A percentile compares a stretch with the other conserved stretches of the same genome.
Conservation (phyloP, 1,140 invertebrate species). For the Pseudachorutes palmiensis region DNA sequence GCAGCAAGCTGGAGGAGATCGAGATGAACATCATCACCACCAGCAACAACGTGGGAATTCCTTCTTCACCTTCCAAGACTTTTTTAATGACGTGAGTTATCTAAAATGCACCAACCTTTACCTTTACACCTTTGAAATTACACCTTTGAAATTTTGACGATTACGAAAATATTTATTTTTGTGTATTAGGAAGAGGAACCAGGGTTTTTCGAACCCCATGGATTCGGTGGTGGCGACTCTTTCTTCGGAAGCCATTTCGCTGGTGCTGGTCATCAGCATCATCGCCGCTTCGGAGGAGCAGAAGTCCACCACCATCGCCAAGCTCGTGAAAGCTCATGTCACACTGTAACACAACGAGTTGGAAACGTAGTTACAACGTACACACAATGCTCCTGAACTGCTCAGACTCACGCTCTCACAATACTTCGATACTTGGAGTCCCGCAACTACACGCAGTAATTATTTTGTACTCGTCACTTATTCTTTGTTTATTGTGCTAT, state of each 20-base stretch:
- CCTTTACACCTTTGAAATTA: neutral
- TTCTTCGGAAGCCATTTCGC: conserved; percentile 39
- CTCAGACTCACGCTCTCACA: too few relatives aligned
- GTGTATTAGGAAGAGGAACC: conserved; percentile 26
- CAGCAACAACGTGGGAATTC: conserved; percentile 11
- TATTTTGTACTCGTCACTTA: too few relatives aligned
- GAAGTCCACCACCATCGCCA: conserved; percentile 23
- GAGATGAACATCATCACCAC: too few relatives aligned
- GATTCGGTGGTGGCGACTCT: conserved; percentile 38
- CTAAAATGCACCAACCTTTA: neutral
- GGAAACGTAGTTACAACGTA: conserved; percentile 46
- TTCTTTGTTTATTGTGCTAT: too few relatives aligned
- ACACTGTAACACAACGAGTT: conserved; percentile 42
- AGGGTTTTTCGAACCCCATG: conserved; percentile 28
- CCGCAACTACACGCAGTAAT: too few relatives aligned
- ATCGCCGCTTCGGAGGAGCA: conserved; percentile 6
- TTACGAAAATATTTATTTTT: too few relatives aligned
- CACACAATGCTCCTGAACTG: conserved; percentile 43
- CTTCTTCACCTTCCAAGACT: conserved; percentile 36
- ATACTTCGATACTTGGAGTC: too few relatives aligned
- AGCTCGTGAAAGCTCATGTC: conserved; percentile 21
- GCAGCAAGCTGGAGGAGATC: too few relatives aligned
- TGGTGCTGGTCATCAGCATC: conserved; percentile 18
- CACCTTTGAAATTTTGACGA: conserved; percentile 22
- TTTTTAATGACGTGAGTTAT: conserved; percentile 31